These are phyloP conservation scores for Drosophila simulans DNA, from an alignment of 1,140 invertebrate species.

Conservation along the genomic window DNA sequence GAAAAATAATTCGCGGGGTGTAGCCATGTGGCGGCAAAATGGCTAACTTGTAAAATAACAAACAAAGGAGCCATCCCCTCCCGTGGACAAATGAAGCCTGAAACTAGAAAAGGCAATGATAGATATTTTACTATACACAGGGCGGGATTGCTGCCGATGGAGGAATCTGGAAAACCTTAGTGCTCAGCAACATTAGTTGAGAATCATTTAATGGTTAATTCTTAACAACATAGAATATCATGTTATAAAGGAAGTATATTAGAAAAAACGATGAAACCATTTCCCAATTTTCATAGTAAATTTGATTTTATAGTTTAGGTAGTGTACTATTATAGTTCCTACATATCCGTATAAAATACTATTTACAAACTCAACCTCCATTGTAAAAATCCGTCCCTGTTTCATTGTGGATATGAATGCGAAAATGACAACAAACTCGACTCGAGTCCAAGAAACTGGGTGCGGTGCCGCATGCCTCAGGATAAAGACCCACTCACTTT, in stretches of 20 bases:
- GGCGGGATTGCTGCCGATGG: not conserved
- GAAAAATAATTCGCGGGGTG: constrained; percentile 10
- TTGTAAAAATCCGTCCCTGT: constrained; percentile 8
- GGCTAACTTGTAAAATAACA: constrained; percentile 57
- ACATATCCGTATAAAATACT: not conserved
- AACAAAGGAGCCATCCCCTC: constrained; percentile 28
- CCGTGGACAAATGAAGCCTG: constrained; percentile 23
- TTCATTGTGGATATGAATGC: constrained; percentile 48
- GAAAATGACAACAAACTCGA: constrained; percentile 74
- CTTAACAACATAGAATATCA: no score
- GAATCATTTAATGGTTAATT: no score
- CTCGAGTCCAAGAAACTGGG: constrained; percentile 54
- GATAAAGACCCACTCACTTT: constrained; percentile 50
- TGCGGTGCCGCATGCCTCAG: constrained; percentile 62
- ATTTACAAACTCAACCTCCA: not conserved
- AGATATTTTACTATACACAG: constrained; percentile 34
- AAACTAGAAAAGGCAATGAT: constrained; percentile 44
- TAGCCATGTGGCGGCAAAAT: constrained; percentile 39
- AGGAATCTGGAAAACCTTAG: not conserved
- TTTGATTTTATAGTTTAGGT: no score
- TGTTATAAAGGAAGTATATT: no score
- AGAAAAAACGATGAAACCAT: no score
- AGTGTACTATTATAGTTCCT: not conserved
- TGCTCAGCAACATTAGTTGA: no score
- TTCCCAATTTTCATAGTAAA: no score